Base-by-base conservation (phyloP, 2,888 invertebrate genomes). In the Apodemia arnacis region DNA sequence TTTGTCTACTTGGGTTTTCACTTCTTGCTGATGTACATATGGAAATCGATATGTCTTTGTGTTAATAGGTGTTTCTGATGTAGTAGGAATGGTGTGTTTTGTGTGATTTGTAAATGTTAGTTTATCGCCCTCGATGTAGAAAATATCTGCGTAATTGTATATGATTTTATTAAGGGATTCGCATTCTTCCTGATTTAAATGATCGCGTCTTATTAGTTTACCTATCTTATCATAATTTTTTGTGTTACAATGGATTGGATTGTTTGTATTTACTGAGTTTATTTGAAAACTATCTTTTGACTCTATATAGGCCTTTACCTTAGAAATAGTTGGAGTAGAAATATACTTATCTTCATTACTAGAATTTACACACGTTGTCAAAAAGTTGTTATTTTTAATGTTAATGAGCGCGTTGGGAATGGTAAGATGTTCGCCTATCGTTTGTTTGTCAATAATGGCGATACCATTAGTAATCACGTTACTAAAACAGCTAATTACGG, bases 21-120 rank as follows among this genome's bases (percentile, higher is more conserved):
- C 94, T 90, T 95, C 95, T 41, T 90, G 72, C 89, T 92, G 82
- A 21, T 94, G 94, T 11, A 92, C 80, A 78, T 93, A 80, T 21
- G 95, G 95, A 66, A 93, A 94, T 77, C 95, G 76, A 80, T 95
- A 95, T 2, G 93, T 89, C 87, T 95, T 95, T 7, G 91, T 88
- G 74, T 94, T 84, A 27, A 95, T 91, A 13, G 95, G 95, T 18
- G 69, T 80, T 8, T 93, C 89, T n/a, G 88, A 83, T n/a, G 89
- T 94, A 0, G 94, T 94, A 21, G 81, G 80, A 69, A 95, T 95
- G 31, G 49, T 24, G 83, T 94, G 95, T 82, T 90, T 93, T 1
- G 91, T 87, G 13, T 92, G 87, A 85, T 92, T 94, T 5, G 93
- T 95, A 69, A 88, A 90, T 66, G 93, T 91, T 49, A 95, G 83